A percentile compares a stretch with the other conserved stretches of the same genome.
These are phyloP conservation scores for Linurgus olivaceus DNA, from an alignment of 2,797 vertebrate genomes.

Conservation along the genomic window DNA sequence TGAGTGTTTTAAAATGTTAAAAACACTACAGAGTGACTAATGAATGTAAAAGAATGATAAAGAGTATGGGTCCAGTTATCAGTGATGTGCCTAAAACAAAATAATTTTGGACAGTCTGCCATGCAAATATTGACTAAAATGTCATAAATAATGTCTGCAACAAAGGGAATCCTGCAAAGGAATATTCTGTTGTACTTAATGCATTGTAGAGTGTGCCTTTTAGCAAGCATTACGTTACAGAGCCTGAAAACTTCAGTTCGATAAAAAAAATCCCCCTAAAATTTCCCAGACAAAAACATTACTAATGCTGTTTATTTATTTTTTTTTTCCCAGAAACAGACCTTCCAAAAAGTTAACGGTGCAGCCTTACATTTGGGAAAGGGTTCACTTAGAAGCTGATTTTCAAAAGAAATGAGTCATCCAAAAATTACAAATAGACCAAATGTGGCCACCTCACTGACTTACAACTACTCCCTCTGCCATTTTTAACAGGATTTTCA, in stretches of 20 bases:
- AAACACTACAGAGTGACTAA: slow-evolving; percentile 64
- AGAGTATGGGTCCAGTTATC: slow-evolving; percentile 54
- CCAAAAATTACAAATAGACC: background rate
- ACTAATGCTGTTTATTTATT: background rate
- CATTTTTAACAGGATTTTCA: background rate
- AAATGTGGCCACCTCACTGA: background rate
- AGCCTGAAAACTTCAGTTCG: background rate
- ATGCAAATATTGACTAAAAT: slow-evolving; percentile 66
- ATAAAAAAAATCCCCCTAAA: background rate
- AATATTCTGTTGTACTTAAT: slow-evolving; percentile 56
- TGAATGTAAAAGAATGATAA: slow-evolving; percentile 66
- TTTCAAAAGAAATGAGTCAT: background rate
- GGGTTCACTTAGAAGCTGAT: background rate
- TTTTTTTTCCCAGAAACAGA: background rate
- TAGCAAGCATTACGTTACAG: background rate
- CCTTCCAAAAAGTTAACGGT: background rate
- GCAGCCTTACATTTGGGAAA: background rate
- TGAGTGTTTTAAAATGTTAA: slow-evolving; percentile 71
- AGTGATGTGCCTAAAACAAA: slow-evolving; percentile 62
- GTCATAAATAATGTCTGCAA: slow-evolving; percentile 63
- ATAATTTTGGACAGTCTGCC: slow-evolving; percentile 52
- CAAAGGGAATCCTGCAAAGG: slow-evolving; percentile 62
- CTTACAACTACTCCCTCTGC: background rate
- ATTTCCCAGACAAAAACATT: background rate
- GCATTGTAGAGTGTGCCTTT: slow-evolving; percentile 23